Conservation (phyloP, 1,140 invertebrate genomes). For the Drosophila seguyi region DNA sequence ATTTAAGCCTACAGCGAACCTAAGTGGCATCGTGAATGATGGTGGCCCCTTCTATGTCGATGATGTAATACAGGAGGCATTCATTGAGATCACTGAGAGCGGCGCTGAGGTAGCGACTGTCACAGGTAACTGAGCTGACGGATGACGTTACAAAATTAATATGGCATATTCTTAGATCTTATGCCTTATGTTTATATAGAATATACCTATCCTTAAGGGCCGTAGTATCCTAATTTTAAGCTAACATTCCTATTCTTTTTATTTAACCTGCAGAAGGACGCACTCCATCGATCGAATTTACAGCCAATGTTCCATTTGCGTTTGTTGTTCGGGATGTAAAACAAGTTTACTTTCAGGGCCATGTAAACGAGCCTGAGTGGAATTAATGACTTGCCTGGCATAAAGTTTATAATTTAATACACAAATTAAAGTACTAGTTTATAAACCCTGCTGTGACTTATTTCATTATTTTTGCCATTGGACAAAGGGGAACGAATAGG, state of each 20-base stretch:
- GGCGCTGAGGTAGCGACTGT: not conserved
- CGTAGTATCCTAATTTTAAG: not conserved
- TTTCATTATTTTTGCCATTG: not conserved
- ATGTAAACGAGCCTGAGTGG: not conserved
- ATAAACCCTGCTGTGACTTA: not conserved
- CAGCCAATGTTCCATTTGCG: not conserved
- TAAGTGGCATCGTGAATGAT: not conserved
- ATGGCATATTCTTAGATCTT: too few species aligned
- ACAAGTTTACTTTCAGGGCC: not conserved
- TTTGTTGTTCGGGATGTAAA: not conserved
- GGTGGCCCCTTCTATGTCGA: not conserved
- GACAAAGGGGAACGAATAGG: too few species aligned
- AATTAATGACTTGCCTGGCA: not conserved
- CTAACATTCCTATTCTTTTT: not conserved
- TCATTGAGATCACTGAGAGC: slow-evolving; percentile 2
- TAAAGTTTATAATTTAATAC: not conserved
- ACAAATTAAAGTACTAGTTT: not conserved
- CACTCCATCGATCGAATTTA: not conserved
- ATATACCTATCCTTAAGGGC: not conserved
- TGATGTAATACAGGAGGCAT: not conserved
- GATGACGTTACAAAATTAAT: too few species aligned
- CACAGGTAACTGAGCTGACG: not conserved
- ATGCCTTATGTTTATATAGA: not conserved
- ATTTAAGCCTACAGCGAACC: not conserved
- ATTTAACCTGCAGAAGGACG: not conserved